Evolutionary conservation across 2,888 invertebrate species (phyloP).

Genomic region (Tipula vernalis): DNA sequence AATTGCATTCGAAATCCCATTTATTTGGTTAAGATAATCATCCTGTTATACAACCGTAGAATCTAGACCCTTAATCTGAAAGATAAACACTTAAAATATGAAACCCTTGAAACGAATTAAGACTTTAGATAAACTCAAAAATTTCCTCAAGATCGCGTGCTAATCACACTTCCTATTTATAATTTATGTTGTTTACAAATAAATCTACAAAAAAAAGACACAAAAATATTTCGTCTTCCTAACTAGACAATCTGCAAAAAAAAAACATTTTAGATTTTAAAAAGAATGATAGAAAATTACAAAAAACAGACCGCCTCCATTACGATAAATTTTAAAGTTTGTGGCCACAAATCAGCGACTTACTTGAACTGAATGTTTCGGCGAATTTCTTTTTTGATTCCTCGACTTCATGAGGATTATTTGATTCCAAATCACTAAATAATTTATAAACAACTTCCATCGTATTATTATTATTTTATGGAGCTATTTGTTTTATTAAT

Average conservation of each 20-base stretch:
- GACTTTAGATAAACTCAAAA: too few relatives aligned
- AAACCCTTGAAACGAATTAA: too few relatives aligned
- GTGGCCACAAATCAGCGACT: conserved; percentile 25
- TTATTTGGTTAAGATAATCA: too few relatives aligned
- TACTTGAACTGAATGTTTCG: conserved; percentile 61
- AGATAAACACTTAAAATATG: too few relatives aligned
- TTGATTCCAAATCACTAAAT: conserved; percentile 55
- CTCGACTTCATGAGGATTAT: conserved; percentile 49
- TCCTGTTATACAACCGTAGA: too few relatives aligned
- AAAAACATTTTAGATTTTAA: background rate
- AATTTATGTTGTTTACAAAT: background rate
- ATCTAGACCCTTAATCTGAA: too few relatives aligned
- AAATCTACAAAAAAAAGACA: background rate
- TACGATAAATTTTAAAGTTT: background rate
- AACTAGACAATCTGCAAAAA: background rate
- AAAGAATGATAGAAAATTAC: background rate
- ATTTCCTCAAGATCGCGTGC: background rate
- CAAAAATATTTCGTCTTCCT: background rate
- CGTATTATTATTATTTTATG: background rate
- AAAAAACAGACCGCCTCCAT: background rate
- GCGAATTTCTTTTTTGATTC: conserved; percentile 53
- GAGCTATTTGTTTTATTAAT: background rate
- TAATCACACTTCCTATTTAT: background rate
- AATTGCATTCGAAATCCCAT: too few relatives aligned
- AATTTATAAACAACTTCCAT: conserved; percentile 39